phyloP scores from a whole-genome alignment of 2,113 vertebrate genomes.

The Sylvietta virens region DNA sequence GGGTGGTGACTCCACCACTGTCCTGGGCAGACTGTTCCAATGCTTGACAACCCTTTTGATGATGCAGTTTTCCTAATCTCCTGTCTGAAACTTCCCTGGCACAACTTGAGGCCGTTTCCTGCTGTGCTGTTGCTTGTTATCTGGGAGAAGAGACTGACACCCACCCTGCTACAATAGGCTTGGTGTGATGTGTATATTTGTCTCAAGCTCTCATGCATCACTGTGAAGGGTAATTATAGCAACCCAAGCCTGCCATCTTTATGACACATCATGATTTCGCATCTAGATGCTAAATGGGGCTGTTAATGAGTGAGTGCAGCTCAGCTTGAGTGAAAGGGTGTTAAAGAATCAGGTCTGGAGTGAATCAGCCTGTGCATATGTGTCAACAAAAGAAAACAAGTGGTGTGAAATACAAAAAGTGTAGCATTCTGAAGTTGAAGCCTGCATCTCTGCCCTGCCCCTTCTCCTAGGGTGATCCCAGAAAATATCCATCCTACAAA shows the following conservation, averaged over 20 bases:
- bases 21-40: not conserved
- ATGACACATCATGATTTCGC: conserved; percentile 5
- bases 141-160: not conserved
- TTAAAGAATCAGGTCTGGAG: conserved; percentile 3
- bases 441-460: not conserved
- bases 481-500: not conserved
- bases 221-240: conserved; percentile 8
- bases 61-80: not conserved
- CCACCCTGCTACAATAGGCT: not conserved
- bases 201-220: not conserved
- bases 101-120: not conserved
- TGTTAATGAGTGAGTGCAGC: conserved; percentile 25
- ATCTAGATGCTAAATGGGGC: not conserved
- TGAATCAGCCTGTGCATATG: not conserved
- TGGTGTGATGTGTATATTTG: not conserved
- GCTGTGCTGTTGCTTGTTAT: not conserved
- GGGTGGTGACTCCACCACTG: not conserved
- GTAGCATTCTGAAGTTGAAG: not conserved
- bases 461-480: not conserved
- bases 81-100: not conserved
- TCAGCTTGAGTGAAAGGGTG: conserved; percentile 19
- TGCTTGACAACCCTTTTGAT: not conserved
- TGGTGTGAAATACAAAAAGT: not conserved
- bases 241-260: not conserved
- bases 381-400: not conserved